Evolutionary conservation across 2,797 vertebrate genomes (phyloP).

Genomic region (Mycteria americana): DNA sequence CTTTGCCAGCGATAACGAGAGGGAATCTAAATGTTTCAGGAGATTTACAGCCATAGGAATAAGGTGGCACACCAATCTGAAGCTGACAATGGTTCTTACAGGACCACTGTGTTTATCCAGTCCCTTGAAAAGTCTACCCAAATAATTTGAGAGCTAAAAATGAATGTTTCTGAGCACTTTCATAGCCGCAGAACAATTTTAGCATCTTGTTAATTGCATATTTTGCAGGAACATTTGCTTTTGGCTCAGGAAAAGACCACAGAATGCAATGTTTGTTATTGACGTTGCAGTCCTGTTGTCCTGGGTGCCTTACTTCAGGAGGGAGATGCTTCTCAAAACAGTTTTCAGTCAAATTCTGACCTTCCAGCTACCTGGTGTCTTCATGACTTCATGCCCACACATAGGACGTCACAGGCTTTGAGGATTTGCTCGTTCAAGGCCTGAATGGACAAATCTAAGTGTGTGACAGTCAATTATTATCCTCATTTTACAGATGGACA

Average conservation of each 20-base stretch:
- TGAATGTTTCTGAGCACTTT: constrained; percentile 9
- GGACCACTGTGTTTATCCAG: not conserved
- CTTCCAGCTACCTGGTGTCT: not conserved
- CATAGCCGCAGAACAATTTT: constrained; percentile 20
- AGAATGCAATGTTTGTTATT: constrained; percentile 15
- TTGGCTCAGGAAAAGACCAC: constrained; percentile 38
- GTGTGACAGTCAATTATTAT: not conserved
- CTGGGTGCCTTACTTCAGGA: not conserved
- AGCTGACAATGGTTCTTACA: not conserved
- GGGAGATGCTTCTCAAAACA: not conserved
- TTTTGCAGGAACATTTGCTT: constrained; percentile 46
- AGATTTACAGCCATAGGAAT: not conserved
- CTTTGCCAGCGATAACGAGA: not conserved
- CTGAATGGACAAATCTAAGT: not conserved
- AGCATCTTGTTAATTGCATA: constrained; percentile 32
- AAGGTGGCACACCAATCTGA: not conserved
- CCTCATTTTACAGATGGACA: not conserved
- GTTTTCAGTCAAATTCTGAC: not conserved
- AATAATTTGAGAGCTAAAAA: constrained; percentile 48
- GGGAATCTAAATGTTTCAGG: not conserved
- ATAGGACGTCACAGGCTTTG: not conserved
- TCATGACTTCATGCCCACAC: not conserved
- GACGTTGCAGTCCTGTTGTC: not conserved
- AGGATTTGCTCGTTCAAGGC: not conserved
- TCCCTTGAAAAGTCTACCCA: not conserved